Base-by-base conservation (phyloP, 2,113 vertebrate species). In the Polypterus senegalus region DNA sequence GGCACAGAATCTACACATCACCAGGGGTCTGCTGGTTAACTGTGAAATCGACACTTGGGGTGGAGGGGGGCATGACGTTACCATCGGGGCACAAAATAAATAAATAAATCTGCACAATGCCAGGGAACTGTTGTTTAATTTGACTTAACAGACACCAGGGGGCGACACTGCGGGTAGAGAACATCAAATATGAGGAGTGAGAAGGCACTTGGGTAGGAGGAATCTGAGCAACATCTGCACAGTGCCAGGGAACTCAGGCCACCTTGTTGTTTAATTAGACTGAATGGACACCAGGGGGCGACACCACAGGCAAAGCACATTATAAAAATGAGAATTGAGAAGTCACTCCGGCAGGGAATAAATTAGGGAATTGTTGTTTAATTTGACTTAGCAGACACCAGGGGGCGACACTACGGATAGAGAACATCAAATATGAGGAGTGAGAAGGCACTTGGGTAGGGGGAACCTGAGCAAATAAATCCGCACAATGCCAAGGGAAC, bases 391-490 rank as follows among this genome's bases (percentile, higher is more conserved):
- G 27, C 27, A 27, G 27, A 27, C 27, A 27, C 27, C 27, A 27
- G 27, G 27, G 27, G 27, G 27, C 27, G 27, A 3, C 55, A 59
- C 4, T 44, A 6, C 5, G 3, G 11, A n/a, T 7, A 3, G 58
- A 9, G 49, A 47, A 27, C 43, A 58, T n/a, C 8, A 4, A 11
- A 27, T 10, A 43, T n/a, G 47, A 27, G n/a, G 49, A 45, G 27
- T 48, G 27, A 47, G 4, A 65, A 47, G 66, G 62, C 1, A 51
- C 59, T 49, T 3, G 60, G 56, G 71, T 72, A 57, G 73, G 57
- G 66, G 65, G 58, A 69, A 75, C 75, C 73, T 56, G 74, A 63
- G 49, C 27, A 27, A 27, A 27, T 27, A 27, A 27, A 27, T 27
- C 27, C 27, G 27, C 27, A 27, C 27, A 27, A 27, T 27, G 27